Percentiles rank a stretch among this genome's conserved stretches.
These are phyloP conservation scores for Anthophora plumipes DNA, from an alignment of 2,888 invertebrate genomes.

Conservation along the genomic window DNA sequence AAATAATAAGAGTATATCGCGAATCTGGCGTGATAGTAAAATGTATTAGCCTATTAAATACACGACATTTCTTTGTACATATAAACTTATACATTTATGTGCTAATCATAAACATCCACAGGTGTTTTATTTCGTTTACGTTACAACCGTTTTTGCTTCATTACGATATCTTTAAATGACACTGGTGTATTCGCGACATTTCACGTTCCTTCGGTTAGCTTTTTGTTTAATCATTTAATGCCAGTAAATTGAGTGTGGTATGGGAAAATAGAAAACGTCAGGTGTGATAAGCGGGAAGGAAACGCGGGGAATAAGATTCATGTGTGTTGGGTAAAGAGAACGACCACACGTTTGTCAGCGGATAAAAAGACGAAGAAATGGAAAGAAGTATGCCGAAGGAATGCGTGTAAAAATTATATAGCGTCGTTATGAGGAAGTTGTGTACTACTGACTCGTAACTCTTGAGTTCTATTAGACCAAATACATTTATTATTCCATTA, in stretches of 20 bases:
- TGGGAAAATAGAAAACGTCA: slow-evolving; percentile 2
- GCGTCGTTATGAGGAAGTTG: slow-evolving; percentile 22
- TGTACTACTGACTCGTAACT: background rate
- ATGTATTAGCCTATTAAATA: too few species aligned
- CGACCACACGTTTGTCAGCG: background rate
- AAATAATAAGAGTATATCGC: too few species aligned
- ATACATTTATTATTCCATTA: slow-evolving; percentile 29
- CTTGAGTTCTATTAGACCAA: slow-evolving; percentile 1
- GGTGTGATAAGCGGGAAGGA: background rate
- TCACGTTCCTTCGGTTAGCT: background rate
- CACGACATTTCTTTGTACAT: background rate
- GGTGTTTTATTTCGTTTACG: background rate
- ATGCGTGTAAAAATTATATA: slow-evolving; percentile 29
- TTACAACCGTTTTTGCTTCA: background rate
- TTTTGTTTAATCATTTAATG: background rate
- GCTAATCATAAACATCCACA: background rate
- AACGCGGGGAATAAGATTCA: background rate
- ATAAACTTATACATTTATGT: background rate
- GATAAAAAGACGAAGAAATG: background rate
- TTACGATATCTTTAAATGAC: background rate
- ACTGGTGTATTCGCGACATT: background rate
- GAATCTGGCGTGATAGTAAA: too few species aligned
- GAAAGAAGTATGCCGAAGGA: slow-evolving; percentile 4
- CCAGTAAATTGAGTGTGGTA: slow-evolving; percentile 5
- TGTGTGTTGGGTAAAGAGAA: background rate